Base-by-base conservation (phyloP, 2,113 vertebrate genomes). In the Pelodiscus sinensis region DNA sequence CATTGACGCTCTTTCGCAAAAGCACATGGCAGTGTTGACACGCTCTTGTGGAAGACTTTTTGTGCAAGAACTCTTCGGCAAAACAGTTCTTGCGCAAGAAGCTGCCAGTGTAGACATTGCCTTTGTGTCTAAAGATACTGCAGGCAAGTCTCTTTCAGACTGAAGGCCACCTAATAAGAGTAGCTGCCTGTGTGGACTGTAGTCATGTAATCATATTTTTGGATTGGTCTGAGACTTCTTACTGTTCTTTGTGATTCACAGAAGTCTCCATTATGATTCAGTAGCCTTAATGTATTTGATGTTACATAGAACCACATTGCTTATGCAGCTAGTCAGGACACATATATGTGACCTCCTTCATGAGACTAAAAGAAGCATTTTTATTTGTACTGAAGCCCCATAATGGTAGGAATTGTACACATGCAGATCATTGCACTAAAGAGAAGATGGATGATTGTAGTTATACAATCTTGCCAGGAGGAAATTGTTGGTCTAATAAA, bases 151-250 rank as follows among this genome's bases (percentile, higher is more conserved):
- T 96, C 90, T 95, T 71, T 85, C 8, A 92, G 91, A 92, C 96
- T 94, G 93, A 97, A 95, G 90, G 82, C 86, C 96, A 95, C 96
- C 94, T 95, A 94, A 92, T 96, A 90, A 77, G 55, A 4, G 1
- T 96, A 90, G 94, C 92, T 87, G 65, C 87, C 92, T 96, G 84
- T 92, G 85, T 96, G 96, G 7, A 10, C 90, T 95, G 82, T 56
- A 91, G 95, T 95, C 86, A 85, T 94, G 78, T 9, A 44, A 44
- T 44, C 44, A 44, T 44, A 44, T 86, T 96, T 89, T 81, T 13
- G 8, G n/a, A n/a, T 71, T 71, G 18, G 13, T 93, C 78, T 60
- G 0, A 94, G 22, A 50, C 96, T 93, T 81, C 94, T 96, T 90
- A 27, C 80, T 81, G 79, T 90, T 94, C 94, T 93, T 96, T 93